These are phyloP conservation scores for Danaus plexippus DNA, from an alignment of 1,140 invertebrate species.

Conservation along the genomic window DNA sequence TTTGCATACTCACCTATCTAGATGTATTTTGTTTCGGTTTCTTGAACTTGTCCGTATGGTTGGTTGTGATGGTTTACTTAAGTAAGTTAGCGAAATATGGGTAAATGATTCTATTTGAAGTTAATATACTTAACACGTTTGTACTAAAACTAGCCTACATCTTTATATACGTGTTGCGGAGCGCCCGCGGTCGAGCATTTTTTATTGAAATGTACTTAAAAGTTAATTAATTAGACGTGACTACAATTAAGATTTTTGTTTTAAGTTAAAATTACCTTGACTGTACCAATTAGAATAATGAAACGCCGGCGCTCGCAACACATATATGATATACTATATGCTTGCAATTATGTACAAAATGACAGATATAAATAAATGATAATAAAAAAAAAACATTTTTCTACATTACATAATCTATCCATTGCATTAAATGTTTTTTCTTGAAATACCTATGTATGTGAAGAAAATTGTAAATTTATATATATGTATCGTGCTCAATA, in stretches of 20 bases:
- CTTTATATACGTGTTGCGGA: slow-evolving; percentile 29
- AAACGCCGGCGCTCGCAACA: slow-evolving; percentile 24
- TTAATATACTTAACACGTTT: slow-evolving; percentile 51
- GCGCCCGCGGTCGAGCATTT: slow-evolving; percentile 17
- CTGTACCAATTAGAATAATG: slow-evolving; percentile 30
- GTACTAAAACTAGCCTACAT: slow-evolving; percentile 41
- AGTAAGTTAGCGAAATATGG: slow-evolving; percentile 65
- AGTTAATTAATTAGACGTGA: slow-evolving; percentile 22
- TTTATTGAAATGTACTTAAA: slow-evolving; percentile 50
- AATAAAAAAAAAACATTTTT: too few species aligned
- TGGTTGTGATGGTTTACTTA: slow-evolving; percentile 72
- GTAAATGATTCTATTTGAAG: slow-evolving; percentile 49
- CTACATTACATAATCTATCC: slow-evolving; percentile 6
- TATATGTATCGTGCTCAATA: slow-evolving; percentile 19
- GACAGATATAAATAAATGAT: slow-evolving; percentile 15
- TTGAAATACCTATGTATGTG: slow-evolving; percentile 13
- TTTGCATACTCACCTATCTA: slow-evolving; percentile 40
- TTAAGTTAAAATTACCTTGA: slow-evolving; percentile 23
- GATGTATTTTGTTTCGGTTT: slow-evolving; percentile 40
- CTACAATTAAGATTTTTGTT: slow-evolving; percentile 20
- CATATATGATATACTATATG: slow-evolving; percentile 27
- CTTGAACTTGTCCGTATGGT: slow-evolving; percentile 64
- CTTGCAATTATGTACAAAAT: slow-evolving; percentile 60
- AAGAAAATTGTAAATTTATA: slow-evolving; percentile 16
- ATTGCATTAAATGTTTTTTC: slow-evolving; percentile 15